Conservation (phyloP, 2,113 vertebrate genomes). For the Physeter macrocephalus region DNA sequence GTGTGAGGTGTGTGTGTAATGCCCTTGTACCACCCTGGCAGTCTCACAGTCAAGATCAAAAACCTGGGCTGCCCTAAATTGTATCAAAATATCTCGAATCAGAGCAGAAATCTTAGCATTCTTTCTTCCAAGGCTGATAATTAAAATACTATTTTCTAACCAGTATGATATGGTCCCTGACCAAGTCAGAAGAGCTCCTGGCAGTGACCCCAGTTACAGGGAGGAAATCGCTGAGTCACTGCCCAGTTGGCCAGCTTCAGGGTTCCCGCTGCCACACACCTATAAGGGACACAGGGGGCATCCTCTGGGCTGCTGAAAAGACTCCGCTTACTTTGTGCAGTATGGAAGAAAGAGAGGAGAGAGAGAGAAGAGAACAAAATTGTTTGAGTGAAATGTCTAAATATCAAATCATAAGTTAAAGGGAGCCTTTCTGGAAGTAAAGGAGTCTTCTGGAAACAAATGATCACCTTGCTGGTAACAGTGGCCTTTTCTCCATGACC, state of each 20-base stretch:
- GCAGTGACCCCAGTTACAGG: not conserved
- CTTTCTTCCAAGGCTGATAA: not conserved
- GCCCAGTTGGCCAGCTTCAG: not conserved
- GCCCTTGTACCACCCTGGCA: not conserved
- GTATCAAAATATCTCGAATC: not conserved
- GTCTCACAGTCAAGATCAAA: not conserved
- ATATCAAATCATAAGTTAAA: not conserved
- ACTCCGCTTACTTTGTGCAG: not conserved
- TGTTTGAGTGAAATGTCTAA: not conserved
- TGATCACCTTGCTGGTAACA: not conserved
- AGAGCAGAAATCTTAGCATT: not conserved
- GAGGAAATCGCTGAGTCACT: not conserved
- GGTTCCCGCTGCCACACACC: not conserved
- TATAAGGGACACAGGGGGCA: not conserved
- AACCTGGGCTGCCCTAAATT: not conserved
- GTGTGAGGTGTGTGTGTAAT: too few relatives aligned
- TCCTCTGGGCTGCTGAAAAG: not conserved
- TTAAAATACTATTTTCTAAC: not conserved
- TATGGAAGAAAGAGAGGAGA: not conserved
- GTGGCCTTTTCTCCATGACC: not conserved
- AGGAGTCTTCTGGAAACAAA: not conserved
- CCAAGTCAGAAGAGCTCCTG: not conserved
- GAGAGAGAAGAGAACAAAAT: not conserved
- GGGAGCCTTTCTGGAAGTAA: not conserved
- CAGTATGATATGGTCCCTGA: fast-evolving